phyloP scores from a whole-genome alignment of 2,888 invertebrate genomes.

The Machimus rusticus region DNA sequence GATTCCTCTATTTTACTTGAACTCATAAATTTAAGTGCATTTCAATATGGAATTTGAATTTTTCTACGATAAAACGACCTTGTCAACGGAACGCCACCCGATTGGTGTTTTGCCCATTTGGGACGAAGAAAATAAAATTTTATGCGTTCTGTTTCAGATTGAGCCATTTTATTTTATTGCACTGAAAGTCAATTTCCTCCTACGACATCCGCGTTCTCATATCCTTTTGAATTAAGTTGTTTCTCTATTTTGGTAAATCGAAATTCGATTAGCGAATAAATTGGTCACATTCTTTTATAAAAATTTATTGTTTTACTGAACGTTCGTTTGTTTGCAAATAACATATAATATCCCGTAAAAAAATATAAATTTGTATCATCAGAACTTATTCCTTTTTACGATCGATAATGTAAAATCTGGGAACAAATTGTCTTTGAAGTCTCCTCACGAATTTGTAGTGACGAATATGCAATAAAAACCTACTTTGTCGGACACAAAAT shows the following conservation, averaged over 20 bases:
- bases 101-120: neutral
- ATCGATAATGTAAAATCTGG: too few species aligned
- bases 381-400: too few species aligned
- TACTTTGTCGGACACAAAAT: too few species aligned
- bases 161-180: neutral
- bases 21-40: neutral
- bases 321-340: too few species aligned
- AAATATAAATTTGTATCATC: too few species aligned
- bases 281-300: too few species aligned
- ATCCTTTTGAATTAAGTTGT: neutral
- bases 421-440: too few species aligned
- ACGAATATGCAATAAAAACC: too few species aligned
- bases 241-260: neutral
- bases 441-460: too few species aligned
- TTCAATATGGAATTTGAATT: neutral
- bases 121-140: neutral
- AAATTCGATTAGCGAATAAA: too few species aligned
- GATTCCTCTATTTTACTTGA: neutral
- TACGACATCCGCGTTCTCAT: conserved; percentile 16
- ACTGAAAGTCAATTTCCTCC: neutral
- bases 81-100: neutral
- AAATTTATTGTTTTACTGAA: too few species aligned
- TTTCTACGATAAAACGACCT: neutral
- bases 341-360: too few species aligned
- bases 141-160: neutral